Conservation (phyloP, 2,888 invertebrate species). For the Vannuccia rotundouncinata region DNA sequence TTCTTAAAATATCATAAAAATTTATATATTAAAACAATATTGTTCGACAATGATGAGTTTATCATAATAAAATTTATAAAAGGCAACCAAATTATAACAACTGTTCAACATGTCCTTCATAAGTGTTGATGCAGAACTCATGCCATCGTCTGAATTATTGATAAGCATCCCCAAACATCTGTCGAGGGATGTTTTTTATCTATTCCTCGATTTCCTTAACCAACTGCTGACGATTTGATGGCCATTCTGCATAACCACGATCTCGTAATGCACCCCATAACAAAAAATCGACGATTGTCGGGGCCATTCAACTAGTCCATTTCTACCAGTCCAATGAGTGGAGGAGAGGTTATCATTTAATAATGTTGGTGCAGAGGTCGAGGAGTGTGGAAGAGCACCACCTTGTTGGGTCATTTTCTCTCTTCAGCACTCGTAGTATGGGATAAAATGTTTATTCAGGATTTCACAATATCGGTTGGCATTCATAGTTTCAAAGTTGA, state of each 20-base stretch:
- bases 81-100: background rate
- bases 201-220: background rate
- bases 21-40: background rate
- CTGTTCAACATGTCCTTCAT: background rate
- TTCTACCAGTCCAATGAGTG: background rate
- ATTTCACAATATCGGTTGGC: background rate
- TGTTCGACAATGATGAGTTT: background rate
- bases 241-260: background rate
- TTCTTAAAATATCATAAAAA: background rate
- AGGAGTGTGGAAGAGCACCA: too few relatives aligned
- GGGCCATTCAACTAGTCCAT: background rate
- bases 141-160: background rate
- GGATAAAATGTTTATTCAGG: background rate
- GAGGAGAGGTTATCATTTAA: background rate
- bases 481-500: background rate
- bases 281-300: background rate
- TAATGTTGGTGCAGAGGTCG: background rate
- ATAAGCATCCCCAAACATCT: background rate
- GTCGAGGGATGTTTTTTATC: background rate
- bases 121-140: background rate
- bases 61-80: background rate
- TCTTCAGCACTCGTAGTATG: background rate
- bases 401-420: background rate
- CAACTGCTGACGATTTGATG: background rate
- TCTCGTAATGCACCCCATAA: background rate